A percentile compares a stretch with the other conserved stretches of the same genome.
phyloP scores from a whole-genome alignment of 23 tunicate genomes.

The Styela plicata region DNA sequence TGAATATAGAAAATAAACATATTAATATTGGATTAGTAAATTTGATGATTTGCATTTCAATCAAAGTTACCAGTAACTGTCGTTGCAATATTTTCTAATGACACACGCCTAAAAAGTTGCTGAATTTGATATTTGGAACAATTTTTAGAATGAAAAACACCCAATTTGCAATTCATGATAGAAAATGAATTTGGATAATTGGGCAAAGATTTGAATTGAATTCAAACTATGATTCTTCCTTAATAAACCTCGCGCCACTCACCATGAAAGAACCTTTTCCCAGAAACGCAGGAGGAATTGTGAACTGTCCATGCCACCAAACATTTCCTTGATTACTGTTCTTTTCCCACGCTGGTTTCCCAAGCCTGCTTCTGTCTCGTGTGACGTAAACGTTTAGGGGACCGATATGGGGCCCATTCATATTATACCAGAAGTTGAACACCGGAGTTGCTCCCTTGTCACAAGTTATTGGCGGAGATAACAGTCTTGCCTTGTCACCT shows the following conservation, averaged over 20 bases:
- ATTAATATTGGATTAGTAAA: neutral
- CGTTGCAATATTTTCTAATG: no score
- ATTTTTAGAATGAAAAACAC: no score
- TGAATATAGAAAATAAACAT: no score
- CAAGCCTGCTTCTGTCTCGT: neutral
- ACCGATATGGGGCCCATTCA: constrained; percentile 68
- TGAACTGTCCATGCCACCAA: constrained; percentile 52
- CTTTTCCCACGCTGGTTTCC: constrained; percentile 44
- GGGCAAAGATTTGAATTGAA: no score
- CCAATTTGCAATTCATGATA: no score
- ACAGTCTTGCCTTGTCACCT: constrained; percentile 59
- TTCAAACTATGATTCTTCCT: no score
- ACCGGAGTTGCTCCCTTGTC: constrained; percentile 38
- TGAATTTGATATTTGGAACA: no score
- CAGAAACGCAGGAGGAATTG: constrained; percentile 19
- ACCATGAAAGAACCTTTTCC: constrained; percentile 1
- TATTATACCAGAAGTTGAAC: constrained; percentile 78
- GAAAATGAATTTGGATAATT: no score
- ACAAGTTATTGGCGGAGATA: constrained; percentile 69
- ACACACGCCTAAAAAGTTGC: no score
- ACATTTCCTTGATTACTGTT: constrained; percentile 51
- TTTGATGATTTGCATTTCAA: neutral
- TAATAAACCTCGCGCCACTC: no score
- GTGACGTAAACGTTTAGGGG: constrained; percentile 51
- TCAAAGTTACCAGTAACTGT: no score